Percentiles rank a stretch among this genome's conserved stretches.
Evolutionary conservation across 2,888 invertebrate genomes (phyloP).

Genomic region (Acanthococcus lagerstroemiae): DNA sequence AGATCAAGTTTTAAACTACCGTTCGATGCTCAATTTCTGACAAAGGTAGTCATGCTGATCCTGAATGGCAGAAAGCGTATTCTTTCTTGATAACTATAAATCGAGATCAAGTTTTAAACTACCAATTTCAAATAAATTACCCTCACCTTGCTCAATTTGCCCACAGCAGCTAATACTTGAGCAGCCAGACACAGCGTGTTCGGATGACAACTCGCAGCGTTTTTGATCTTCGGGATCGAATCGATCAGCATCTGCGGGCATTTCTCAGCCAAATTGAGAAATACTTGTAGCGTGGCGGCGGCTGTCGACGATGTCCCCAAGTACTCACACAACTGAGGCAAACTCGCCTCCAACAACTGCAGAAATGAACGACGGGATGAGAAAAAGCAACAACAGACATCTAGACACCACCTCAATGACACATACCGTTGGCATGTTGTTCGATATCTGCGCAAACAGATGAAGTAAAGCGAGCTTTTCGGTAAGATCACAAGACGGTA

Average conservation of each 20-base stretch:
- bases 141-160: slow-evolving; percentile 57
- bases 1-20: background rate
- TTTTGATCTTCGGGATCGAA: slow-evolving; percentile 58
- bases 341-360: slow-evolving; percentile 65
- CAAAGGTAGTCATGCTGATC: too few species aligned
- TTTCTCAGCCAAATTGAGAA: slow-evolving; percentile 61
- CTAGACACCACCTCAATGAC: background rate
- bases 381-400: slow-evolving; percentile 2
- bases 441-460: slow-evolving; percentile 71
- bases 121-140: background rate
- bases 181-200: slow-evolving; percentile 57
- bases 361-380: slow-evolving; percentile 36
- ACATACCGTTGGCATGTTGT: slow-evolving; percentile 62
- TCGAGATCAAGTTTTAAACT: background rate
- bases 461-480: slow-evolving; percentile 77
- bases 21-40: too few species aligned
- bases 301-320: slow-evolving; percentile 52
- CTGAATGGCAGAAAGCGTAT: background rate
- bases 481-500: slow-evolving; percentile 73
- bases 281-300: slow-evolving; percentile 58
- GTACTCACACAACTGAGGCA: slow-evolving; percentile 71
- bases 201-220: slow-evolving; percentile 56
- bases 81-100: background rate
- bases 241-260: slow-evolving; percentile 60
- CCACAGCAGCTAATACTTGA: slow-evolving; percentile 59